phyloP scores from a whole-genome alignment of 2,113 vertebrate species.

The Strigops habroptila region DNA sequence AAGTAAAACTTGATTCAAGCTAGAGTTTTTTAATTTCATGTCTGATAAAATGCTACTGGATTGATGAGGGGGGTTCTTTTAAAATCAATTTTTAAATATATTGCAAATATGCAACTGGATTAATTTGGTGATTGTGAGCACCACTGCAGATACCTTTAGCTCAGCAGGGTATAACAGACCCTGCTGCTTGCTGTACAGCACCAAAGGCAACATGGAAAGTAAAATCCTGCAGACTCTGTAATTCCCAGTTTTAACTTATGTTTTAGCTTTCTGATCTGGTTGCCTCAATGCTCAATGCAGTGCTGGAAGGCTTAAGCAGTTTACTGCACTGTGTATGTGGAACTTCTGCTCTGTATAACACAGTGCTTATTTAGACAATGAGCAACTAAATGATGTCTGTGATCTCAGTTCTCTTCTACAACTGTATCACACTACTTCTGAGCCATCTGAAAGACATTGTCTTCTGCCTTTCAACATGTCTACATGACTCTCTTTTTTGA shows the following conservation, averaged over 20 bases:
- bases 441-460: neutral
- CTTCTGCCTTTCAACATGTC: neutral
- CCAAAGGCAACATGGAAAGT: neutral
- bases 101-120: neutral
- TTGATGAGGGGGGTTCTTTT: neutral
- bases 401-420: neutral
- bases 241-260: neutral
- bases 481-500: neutral
- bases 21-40: neutral
- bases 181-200: neutral
- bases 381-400: neutral
- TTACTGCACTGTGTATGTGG: neutral
- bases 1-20: slow-evolving; percentile 6
- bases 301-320: neutral
- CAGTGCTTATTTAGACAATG: neutral
- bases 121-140: neutral
- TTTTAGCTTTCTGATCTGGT: neutral
- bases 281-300: neutral
- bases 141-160: neutral
- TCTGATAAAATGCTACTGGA: neutral
- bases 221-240: neutral
- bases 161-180: neutral
- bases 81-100: neutral
- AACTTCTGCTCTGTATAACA: neutral
- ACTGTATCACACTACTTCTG: neutral